Conservation (phyloP, 2,113 vertebrate genomes). For the Phrynosoma platyrhinos region DNA sequence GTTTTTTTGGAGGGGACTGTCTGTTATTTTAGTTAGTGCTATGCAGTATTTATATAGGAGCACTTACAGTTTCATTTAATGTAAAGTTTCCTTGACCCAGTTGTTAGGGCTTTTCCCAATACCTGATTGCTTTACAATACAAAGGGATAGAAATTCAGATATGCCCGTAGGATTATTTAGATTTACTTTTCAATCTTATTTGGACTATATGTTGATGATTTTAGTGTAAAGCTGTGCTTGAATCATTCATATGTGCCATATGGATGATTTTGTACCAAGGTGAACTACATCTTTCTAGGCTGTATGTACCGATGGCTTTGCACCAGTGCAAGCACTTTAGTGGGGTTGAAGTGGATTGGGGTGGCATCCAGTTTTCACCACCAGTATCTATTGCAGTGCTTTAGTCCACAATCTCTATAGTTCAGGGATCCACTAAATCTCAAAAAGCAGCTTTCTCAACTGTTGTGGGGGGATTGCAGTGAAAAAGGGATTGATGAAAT, state of each 20-base stretch:
- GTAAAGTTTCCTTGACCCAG: too few relatives aligned
- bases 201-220: background rate
- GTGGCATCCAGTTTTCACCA: background rate
- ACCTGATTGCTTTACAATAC: background rate
- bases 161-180: background rate
- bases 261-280: background rate
- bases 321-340: background rate
- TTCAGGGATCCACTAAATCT: background rate
- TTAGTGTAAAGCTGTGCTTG: background rate
- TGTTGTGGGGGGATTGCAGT: background rate
- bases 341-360: background rate
- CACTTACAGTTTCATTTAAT: too few relatives aligned
- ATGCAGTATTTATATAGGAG: background rate
- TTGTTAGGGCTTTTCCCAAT: too few relatives aligned
- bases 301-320: background rate
- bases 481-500: background rate
- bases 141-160: background rate
- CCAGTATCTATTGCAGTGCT: background rate
- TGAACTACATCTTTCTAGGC: background rate
- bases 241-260: background rate
- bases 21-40: background rate
- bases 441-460: background rate
- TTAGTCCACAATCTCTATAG: background rate
- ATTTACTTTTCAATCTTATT: background rate
- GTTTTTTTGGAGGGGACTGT: background rate